Evolutionary conservation across 2,113 vertebrate genomes (phyloP).

Genomic region (Tragulus kanchil): DNA sequence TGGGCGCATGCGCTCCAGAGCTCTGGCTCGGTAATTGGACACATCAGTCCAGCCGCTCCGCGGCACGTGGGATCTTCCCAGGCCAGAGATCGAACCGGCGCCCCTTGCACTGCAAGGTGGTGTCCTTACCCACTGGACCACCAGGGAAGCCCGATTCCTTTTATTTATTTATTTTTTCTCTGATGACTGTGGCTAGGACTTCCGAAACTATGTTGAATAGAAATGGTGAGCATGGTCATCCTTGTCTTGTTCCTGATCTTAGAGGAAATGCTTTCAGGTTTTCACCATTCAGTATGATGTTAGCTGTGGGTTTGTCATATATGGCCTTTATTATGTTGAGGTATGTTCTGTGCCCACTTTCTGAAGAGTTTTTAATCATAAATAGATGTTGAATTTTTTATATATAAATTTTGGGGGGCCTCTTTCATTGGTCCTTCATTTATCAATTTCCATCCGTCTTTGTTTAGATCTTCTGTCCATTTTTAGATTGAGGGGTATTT

Average conservation of each 20-base stretch:
- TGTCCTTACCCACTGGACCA: no score
- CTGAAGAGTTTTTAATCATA: not conserved
- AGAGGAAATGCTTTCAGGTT: not conserved
- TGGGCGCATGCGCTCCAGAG: no score
- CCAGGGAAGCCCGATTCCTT: no score
- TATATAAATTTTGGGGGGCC: no score
- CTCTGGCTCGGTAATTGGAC: no score
- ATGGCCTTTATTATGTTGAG: not conserved
- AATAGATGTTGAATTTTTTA: not conserved
- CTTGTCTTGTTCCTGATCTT: not conserved
- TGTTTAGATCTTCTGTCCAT: not conserved
- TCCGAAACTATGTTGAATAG: not conserved
- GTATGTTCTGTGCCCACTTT: not conserved
- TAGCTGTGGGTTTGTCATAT: not conserved
- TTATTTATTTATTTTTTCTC: no score
- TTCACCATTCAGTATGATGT: not conserved
- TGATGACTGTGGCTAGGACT: not conserved
- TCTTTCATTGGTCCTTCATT: no score
- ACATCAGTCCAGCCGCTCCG: no score
- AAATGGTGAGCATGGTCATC: not conserved
- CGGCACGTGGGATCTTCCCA: no score
- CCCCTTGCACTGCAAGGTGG: no score
- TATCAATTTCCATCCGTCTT: no score
- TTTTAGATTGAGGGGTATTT: not conserved
- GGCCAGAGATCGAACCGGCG: no score